Base-by-base conservation (phyloP, 2,888 invertebrate genomes). In the Ryuthela nishihirai region DNA sequence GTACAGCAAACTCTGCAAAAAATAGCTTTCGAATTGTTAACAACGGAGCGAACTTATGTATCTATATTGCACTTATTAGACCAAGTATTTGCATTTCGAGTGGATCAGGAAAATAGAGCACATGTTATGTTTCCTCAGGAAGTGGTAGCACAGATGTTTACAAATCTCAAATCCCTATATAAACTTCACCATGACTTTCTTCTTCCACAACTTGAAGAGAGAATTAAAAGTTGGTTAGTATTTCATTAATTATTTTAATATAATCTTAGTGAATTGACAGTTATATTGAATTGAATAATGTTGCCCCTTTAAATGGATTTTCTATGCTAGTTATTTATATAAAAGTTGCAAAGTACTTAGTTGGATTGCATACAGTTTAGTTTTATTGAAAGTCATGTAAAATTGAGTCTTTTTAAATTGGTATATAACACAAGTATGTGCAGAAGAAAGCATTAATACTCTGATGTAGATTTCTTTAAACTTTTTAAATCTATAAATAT, bases 131-230 rank as follows among this genome's bases (percentile, higher is more conserved):
- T 83, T 64, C 79, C 82, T 9, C 75, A 77, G 25, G 81, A 81
- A 54, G 78, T 79, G 10, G 76, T 82, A 29, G 78, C 78, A 5
- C 79, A 80, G 63, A 81, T 83, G 75, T 83, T 83, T 70, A 79
- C 83, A 20, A 83, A 83, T 70, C 78, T 82, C 43, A 80, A 82
- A 65, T 81, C 81, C 34, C 79, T 83, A 48, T 82, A 81, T 69
- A 79, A 79, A 67, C 80, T 83, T 67, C 83, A 83, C 71, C 78
- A 81, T 65, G 81, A 82, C 64, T 83, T 82, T 69, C 72, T 83
- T 24, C 71, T 83, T 38, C 83, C 82, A 0, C 80, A 81, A 68
- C 72, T 83, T 23, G 78, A 82, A 68, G 78, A 78, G 41, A 72
- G 82, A 41, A 78, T 81, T 72, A 70, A 77, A 32, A 75, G 74